Evolutionary conservation across 2,888 invertebrate genomes (phyloP).

Genomic region (Linnaemya tessellans): DNA sequence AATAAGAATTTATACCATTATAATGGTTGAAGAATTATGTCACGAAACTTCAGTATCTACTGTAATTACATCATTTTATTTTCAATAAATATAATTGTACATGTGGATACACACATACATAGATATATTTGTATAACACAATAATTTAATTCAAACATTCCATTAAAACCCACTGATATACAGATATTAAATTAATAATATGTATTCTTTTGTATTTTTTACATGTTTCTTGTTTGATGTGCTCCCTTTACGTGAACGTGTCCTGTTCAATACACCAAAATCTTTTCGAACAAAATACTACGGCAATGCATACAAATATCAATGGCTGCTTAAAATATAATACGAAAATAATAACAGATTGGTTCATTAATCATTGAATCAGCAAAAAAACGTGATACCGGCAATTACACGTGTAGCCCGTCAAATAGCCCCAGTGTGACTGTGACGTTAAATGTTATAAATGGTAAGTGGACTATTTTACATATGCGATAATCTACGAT

Average conservation of each 20-base stretch:
- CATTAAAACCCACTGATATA: background rate
- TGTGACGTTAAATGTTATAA: constrained; percentile 94
- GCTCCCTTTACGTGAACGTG: constrained; percentile 39
- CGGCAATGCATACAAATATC: constrained; percentile 30
- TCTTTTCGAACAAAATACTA: constrained; percentile 16
- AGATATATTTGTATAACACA: background rate
- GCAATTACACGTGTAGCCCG: constrained; percentile 97
- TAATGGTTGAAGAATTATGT: constrained; percentile 2
- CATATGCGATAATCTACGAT: background rate
- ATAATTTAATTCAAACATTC: constrained; percentile 11
- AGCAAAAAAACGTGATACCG: constrained; percentile 83
- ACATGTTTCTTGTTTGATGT: constrained; percentile 46
- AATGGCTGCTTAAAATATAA: constrained; percentile 4
- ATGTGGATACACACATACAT: too few species aligned
- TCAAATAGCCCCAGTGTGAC: constrained; percentile 96
- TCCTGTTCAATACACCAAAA: constrained; percentile 13
- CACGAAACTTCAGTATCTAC: background rate
- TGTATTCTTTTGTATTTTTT: constrained; percentile 56
- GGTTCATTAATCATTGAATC: constrained; percentile 84
- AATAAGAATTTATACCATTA: background rate
- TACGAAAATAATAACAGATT: constrained; percentile 78
- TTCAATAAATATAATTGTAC: background rate
- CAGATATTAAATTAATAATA: constrained; percentile 31
- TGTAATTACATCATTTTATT: background rate
- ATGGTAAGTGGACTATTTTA: constrained; percentile 86